A percentile compares a stretch with the other conserved stretches of the same genome.
Conservation (phyloP, 2,888 invertebrate genomes). For the Mythimna loreyi region DNA sequence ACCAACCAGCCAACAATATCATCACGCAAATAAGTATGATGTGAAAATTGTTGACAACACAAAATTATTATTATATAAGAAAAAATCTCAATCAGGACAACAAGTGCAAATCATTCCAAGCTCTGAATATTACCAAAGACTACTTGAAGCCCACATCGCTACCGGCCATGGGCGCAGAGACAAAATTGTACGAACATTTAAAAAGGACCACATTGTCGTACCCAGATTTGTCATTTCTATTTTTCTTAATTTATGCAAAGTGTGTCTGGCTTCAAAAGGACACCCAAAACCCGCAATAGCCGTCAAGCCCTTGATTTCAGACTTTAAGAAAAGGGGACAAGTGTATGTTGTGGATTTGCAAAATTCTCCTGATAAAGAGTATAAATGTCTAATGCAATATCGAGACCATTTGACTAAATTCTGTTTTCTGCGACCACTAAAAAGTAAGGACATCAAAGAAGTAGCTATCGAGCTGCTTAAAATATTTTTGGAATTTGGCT, state of each 20-base stretch:
- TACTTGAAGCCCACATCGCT: slow-evolving; percentile 58
- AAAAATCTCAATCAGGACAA: slow-evolving; percentile 42
- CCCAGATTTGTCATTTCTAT: slow-evolving; percentile 56
- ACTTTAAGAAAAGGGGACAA: slow-evolving; percentile 68
- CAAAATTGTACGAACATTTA: slow-evolving; percentile 60
- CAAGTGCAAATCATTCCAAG: slow-evolving; percentile 55
- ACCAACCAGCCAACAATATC: slow-evolving; percentile 42
- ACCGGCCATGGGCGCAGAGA: slow-evolving; percentile 64
- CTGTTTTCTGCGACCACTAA: slow-evolving; percentile 65
- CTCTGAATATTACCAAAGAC: slow-evolving; percentile 51
- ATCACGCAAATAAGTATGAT: slow-evolving; percentile 59
- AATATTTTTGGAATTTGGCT: slow-evolving; percentile 59
- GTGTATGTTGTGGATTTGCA: slow-evolving; percentile 67
- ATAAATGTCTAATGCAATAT: slow-evolving; percentile 70
- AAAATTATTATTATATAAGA: slow-evolving; percentile 54
- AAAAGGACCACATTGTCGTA: slow-evolving; percentile 52
- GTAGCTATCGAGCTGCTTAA: slow-evolving; percentile 66
- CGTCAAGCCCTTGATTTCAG: slow-evolving; percentile 65
- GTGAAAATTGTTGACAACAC: slow-evolving; percentile 43
- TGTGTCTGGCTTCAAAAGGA: slow-evolving; percentile 54
- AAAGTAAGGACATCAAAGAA: slow-evolving; percentile 62
- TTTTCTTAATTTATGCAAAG: slow-evolving; percentile 58
- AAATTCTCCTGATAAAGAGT: slow-evolving; percentile 64
- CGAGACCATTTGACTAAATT: slow-evolving; percentile 73
- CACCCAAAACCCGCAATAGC: slow-evolving; percentile 61